Conservation (phyloP, 2,888 invertebrate species). For the Itoplectis maculator region DNA sequence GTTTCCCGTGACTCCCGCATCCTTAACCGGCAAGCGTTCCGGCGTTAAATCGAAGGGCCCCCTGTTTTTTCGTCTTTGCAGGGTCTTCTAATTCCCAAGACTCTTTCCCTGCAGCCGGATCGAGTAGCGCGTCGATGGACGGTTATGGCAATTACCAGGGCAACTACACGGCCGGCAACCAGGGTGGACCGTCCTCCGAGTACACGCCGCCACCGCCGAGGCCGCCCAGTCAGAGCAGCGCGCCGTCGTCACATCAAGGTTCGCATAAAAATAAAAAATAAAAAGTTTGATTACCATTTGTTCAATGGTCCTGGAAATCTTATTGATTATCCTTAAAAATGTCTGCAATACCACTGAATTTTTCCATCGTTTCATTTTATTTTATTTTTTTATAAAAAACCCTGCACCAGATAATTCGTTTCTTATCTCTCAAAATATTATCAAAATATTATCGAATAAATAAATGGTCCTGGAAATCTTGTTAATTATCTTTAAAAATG, state of each 20-base stretch:
- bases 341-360: no score
- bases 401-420: no score
- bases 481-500: no score
- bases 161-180: slow-evolving; percentile 87
- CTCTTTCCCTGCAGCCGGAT: slow-evolving; percentile 92
- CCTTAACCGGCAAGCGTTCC: slow-evolving; percentile 65
- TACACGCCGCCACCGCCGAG: slow-evolving; percentile 89
- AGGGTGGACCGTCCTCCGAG: slow-evolving; percentile 87
- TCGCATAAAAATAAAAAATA: slow-evolving; percentile 79
- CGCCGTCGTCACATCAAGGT: slow-evolving; percentile 89
- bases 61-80: slow-evolving; percentile 77
- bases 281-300: no score
- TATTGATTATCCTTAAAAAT: no score
- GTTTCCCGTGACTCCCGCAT: slow-evolving; percentile 85
- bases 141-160: slow-evolving; percentile 90
- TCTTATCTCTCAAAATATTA: no score
- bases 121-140: slow-evolving; percentile 91
- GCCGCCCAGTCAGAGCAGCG: slow-evolving; percentile 89
- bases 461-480: no score
- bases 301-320: no score
- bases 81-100: slow-evolving; percentile 96
- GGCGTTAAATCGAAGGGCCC: slow-evolving; percentile 67
- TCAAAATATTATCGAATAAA: no score
- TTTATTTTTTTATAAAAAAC: no score
- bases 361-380: no score